Base-by-base conservation (phyloP, 2,113 vertebrate genomes). In the Neotragus pygmaeus region DNA sequence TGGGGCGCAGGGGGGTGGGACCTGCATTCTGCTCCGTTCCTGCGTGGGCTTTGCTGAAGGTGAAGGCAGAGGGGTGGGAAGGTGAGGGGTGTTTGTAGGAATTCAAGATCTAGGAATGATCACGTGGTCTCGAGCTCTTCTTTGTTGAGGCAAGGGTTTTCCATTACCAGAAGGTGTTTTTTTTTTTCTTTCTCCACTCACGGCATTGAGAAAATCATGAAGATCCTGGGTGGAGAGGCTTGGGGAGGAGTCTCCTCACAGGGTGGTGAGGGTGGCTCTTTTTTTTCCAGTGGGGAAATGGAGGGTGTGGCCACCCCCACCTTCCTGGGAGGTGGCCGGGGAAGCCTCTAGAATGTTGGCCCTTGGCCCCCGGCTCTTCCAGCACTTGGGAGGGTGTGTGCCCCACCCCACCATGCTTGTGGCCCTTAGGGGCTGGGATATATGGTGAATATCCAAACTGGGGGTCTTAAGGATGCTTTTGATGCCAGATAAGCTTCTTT, bases 161-260 rank as follows among this genome's bases (percentile, higher is more conserved):
- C 5, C 28, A 0, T n/a, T 3, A 1, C 21, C 10, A 0, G 2
- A 51, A 73, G 36, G 7, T 28, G 23, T 10, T 16, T 6, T 33
- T 9, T 27, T 30, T 21, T 53, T 30, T 23, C 30, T 21, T 43
- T 16, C 60, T 36, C 30, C 58, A 13, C 28, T 73, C 78, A 28
- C 0, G 5, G 78, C 13, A 4, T 23, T 1, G 45, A 12, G 43
- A 60, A 45, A 11, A 36, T 19, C 86, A 10, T 1, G 33, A 25
- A 62, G 80, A 33, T 11, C 2, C 0, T 27, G 49, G 60, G 62
- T 13, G 53, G 51, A 30, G 66, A 3, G 55, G 28, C 5, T 3
- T n/a, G 47, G 90, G 75, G 11, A 15, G 86, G 82, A 21, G 30
- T 33, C 5, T 16, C 30, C 0, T 0, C 23, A 43, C n/a, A 6